Conservation (phyloP, 2,797 vertebrate genomes). For the Scolopax rusticola region DNA sequence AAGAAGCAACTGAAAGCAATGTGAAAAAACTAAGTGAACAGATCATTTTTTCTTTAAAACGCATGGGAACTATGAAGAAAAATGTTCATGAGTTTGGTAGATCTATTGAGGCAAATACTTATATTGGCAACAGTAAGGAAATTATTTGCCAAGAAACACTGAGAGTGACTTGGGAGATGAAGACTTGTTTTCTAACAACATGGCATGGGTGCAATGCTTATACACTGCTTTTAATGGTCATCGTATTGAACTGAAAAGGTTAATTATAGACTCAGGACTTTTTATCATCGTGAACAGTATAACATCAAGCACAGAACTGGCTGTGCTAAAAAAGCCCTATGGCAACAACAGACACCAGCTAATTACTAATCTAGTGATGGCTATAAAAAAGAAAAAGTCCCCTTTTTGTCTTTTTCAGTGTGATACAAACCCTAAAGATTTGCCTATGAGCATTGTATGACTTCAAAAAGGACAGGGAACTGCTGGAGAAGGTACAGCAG, state of each 20-base stretch:
- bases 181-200: background rate
- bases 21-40: background rate
- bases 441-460: background rate
- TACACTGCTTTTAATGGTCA: background rate
- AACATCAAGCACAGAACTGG: background rate
- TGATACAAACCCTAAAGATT: background rate
- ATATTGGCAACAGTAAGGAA: background rate
- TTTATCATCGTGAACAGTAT: background rate
- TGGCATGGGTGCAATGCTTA: background rate
- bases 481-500: no score
- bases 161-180: background rate
- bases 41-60: background rate
- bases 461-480: background rate
- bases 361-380: background rate
- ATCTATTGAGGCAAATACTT: background rate
- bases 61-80: background rate
- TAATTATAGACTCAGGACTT: background rate
- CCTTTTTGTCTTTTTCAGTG: background rate
- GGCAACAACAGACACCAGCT: background rate
- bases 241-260: background rate
- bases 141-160: background rate
- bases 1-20: background rate
- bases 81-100: background rate
- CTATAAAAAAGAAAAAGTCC: background rate
- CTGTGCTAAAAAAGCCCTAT: background rate